Percentiles rank a stretch among this genome's conserved stretches.
Conservation (phyloP, 2,113 vertebrate genomes). For the Perca fluviatilis region DNA sequence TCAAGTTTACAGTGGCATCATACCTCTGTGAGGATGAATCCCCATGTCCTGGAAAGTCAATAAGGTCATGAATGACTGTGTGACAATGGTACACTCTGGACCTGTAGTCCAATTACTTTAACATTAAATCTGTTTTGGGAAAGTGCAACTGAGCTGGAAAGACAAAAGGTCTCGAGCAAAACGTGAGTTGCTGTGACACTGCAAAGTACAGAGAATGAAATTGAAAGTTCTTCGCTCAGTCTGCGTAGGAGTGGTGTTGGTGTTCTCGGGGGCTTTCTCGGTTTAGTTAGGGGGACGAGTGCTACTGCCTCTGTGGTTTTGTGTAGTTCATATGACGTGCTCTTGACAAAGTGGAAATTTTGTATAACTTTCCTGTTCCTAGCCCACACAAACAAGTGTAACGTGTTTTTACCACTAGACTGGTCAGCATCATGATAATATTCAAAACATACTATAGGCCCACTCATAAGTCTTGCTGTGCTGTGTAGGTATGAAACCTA, state of each 20-base stretch:
- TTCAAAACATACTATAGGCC: neutral
- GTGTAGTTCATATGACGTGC: constrained; percentile 33
- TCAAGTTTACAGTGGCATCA: neutral
- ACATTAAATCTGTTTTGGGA: neutral
- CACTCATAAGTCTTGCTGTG: neutral
- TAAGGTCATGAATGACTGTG: neutral
- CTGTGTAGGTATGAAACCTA: neutral
- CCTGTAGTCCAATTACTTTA: neutral
- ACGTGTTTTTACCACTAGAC: constrained; percentile 7
- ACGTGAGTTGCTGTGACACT: constrained; percentile 21
- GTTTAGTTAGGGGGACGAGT: neutral
- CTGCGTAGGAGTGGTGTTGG: constrained; percentile 3
- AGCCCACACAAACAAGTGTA: constrained; percentile 35
- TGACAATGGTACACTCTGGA: neutral
- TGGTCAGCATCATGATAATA: neutral
- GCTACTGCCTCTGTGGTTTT: constrained; percentile 46
- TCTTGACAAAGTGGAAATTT: constrained; percentile 58
- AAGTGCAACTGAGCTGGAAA: neutral
- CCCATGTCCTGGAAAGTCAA: neutral
- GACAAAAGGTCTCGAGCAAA: neutral
- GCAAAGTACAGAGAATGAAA: constrained; percentile 36
- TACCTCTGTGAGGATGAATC: neutral
- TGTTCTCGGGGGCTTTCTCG: constrained; percentile 54
- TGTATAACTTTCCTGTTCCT: neutral
- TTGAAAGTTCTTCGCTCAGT: constrained; percentile 3